Evolutionary conservation across 2,888 invertebrate genomes (phyloP).

Genomic region (Augiades crinisus): DNA sequence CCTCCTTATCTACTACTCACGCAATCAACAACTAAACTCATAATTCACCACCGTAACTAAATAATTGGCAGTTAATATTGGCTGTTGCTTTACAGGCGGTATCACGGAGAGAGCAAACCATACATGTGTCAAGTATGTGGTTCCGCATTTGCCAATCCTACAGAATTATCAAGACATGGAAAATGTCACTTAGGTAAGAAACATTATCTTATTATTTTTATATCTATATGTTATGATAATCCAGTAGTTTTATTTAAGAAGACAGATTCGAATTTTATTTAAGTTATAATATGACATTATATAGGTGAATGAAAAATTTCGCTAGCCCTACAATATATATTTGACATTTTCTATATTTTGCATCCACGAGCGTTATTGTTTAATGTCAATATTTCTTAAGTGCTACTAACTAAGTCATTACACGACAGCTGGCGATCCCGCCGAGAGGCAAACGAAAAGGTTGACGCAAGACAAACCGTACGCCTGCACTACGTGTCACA

Average conservation of each 20-base stretch:
- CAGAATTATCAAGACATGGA: slow-evolving; percentile 90
- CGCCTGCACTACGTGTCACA: slow-evolving; percentile 92
- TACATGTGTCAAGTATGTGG: slow-evolving; percentile 92
- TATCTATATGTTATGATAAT: too few relatives aligned
- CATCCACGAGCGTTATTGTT: too few relatives aligned
- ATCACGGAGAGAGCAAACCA: slow-evolving; percentile 92
- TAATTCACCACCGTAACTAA: neutral
- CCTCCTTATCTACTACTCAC: too few relatives aligned
- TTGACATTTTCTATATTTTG: too few relatives aligned
- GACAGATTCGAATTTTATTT: too few relatives aligned
- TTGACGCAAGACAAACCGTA: slow-evolving; percentile 92
- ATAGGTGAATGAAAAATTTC: too few relatives aligned
- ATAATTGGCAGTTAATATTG: neutral
- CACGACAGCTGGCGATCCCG: slow-evolving; percentile 62
- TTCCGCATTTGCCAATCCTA: slow-evolving; percentile 90
- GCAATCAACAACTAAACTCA: too few relatives aligned
- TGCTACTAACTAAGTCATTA: too few relatives aligned
- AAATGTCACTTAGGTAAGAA: slow-evolving; percentile 91
- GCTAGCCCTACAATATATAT: too few relatives aligned
- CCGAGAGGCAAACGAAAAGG: slow-evolving; percentile 90
- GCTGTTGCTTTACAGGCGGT: slow-evolving; percentile 78
- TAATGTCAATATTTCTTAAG: neutral
- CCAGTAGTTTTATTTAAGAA: too few relatives aligned
- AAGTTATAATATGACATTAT: too few relatives aligned
- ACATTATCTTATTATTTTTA: too few relatives aligned